These are phyloP conservation scores for Tortricodes alternella DNA, from an alignment of 2,888 invertebrate genomes.

Conservation along the genomic window DNA sequence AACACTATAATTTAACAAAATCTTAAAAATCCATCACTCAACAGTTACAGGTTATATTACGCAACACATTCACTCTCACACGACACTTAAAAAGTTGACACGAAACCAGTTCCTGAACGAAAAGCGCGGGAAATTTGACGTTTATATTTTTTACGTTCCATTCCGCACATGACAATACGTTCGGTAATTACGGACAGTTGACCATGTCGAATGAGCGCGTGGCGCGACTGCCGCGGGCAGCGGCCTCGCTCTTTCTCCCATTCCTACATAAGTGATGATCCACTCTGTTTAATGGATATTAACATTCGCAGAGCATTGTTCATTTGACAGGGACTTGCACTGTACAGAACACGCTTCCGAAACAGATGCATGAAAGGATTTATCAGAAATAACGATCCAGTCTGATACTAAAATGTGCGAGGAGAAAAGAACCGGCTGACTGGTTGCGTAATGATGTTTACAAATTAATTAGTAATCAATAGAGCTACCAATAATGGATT, in stretches of 20 bases:
- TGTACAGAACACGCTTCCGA: constrained; percentile 32
- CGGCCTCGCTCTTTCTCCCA: constrained; percentile 78
- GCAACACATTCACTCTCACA: constrained; percentile 79
- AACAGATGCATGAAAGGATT: background rate
- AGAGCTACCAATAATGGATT: too few relatives aligned
- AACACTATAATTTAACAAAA: constrained; percentile 38
- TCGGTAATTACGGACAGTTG: constrained; percentile 72
- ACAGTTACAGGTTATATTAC: constrained; percentile 62
- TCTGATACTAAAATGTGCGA: background rate
- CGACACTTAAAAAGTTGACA: constrained; percentile 63
- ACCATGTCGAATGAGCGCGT: constrained; percentile 80
- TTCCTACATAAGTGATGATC: constrained; percentile 73
- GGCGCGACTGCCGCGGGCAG: constrained; percentile 70
- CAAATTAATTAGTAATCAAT: background rate
- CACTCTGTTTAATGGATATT: constrained; percentile 62
- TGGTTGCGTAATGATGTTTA: constrained; percentile 1
- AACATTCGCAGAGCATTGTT: constrained; percentile 43
- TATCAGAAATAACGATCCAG: background rate
- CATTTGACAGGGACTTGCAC: constrained; percentile 55
- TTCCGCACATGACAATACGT: constrained; percentile 49
- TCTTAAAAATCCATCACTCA: constrained; percentile 53
- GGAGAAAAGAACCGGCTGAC: background rate
- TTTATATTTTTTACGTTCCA: constrained; percentile 49
- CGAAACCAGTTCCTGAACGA: constrained; percentile 61
- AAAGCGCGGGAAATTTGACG: constrained; percentile 56